Evolutionary conservation across 1,140 invertebrate species (phyloP).

Genomic region (Melipona quadrifasciata): DNA sequence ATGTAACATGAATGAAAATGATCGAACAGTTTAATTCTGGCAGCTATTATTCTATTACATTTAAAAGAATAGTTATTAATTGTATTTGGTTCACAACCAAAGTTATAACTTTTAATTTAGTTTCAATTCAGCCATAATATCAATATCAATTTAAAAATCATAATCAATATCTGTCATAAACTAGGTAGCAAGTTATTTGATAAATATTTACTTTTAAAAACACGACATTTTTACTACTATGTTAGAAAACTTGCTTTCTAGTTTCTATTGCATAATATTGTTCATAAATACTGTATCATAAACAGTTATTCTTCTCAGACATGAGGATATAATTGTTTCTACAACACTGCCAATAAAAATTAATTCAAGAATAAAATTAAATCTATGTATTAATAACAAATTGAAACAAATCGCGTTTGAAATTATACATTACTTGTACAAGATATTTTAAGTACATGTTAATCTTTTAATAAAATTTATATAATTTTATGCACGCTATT

Average conservation of each 20-base stretch:
- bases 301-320: background rate
- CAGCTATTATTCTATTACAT: constrained; percentile 21
- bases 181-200: constrained; percentile 28
- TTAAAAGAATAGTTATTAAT: background rate
- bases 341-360: constrained; percentile 74
- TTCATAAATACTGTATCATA: constrained; percentile 43
- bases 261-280: constrained; percentile 4
- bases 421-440: constrained; percentile 63
- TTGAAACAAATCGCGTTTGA: constrained; percentile 47
- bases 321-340: constrained; percentile 43
- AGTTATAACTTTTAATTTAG: constrained; percentile 2
- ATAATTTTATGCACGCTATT: constrained; percentile 50
- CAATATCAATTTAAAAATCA: constrained; percentile 1
- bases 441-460: constrained; percentile 67
- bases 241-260: constrained; percentile 38
- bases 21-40: background rate
- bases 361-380: constrained; percentile 67
- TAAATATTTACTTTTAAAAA: constrained; percentile 5
- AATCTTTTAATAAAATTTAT: constrained; percentile 76
- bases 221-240: no score
- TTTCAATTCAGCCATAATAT: constrained; percentile 2
- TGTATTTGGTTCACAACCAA: background rate
- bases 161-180: constrained; percentile 22
- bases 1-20: background rate
- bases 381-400: constrained; percentile 48